A percentile compares a stretch with the other conserved stretches of the same genome.
These are phyloP conservation scores for Nansenia antarctica DNA, from an alignment of 2,113 vertebrate genomes.

Conservation along the genomic window DNA sequence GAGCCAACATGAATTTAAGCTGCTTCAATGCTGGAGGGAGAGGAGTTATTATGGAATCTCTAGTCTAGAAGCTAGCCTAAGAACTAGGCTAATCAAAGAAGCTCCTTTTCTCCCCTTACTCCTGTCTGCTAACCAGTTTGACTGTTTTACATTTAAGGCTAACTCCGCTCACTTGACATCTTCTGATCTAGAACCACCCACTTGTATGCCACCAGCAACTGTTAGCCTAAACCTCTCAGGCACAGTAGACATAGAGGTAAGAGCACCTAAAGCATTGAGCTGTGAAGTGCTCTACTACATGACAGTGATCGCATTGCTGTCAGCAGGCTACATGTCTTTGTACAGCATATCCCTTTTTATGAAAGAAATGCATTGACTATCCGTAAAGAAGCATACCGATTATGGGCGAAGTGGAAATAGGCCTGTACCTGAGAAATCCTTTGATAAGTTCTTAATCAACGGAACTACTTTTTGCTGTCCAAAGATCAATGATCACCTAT, in stretches of 20 bases:
- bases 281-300: too few species aligned
- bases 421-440: too few species aligned
- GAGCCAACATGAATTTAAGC: conserved; percentile 8
- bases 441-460: too few species aligned
- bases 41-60: conserved; percentile 63
- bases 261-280: background rate
- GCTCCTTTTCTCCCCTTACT: background rate
- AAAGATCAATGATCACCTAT: too few species aligned
- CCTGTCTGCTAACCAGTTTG: background rate
- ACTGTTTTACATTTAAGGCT: background rate
- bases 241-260: background rate
- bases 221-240: background rate
- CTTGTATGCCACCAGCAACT: background rate
- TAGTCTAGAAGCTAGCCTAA: background rate
- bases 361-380: background rate
- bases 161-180: background rate
- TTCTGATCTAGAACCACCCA: background rate
- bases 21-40: conserved; percentile 4
- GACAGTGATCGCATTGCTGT: too few species aligned
- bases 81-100: background rate
- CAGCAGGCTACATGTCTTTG: too few species aligned
- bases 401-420: too few species aligned
- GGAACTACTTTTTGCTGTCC: too few species aligned
- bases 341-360: background rate
- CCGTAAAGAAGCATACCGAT: background rate